These are phyloP conservation scores for Drosophila mimetica DNA, from an alignment of 2,888 invertebrate genomes.

Conservation along the genomic window DNA sequence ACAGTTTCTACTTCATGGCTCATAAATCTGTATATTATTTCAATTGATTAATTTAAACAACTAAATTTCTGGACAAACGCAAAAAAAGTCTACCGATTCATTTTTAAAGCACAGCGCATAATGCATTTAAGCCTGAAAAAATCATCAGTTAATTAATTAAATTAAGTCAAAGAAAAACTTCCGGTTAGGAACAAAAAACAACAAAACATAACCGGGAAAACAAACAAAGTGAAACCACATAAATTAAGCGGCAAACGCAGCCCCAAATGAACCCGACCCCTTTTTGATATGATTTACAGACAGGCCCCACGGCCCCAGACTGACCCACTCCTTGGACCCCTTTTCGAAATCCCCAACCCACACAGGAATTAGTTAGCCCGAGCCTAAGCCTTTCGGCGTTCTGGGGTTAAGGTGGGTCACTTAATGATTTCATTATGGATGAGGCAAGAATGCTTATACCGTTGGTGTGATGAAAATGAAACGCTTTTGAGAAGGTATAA, in stretches of 20 bases:
- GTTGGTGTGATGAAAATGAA: slow-evolving; percentile 9
- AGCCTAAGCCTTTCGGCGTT: slow-evolving; percentile 25
- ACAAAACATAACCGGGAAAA: slow-evolving; percentile 54
- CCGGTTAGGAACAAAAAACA: slow-evolving; percentile 36
- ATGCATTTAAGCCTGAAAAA: slow-evolving; percentile 15
- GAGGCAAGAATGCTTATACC: background rate
- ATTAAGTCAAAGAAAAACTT: slow-evolving; percentile 57
- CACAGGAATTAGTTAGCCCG: slow-evolving; percentile 29
- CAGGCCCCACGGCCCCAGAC: slow-evolving; percentile 43
- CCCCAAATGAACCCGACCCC: slow-evolving; percentile 49
- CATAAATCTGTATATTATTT: slow-evolving; percentile 45
- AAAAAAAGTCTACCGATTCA: slow-evolving; percentile 4
- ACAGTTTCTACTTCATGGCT: slow-evolving; percentile 3
- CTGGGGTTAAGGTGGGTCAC: slow-evolving; percentile 29
- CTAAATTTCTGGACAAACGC: slow-evolving; percentile 6
- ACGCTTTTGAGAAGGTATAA: background rate
- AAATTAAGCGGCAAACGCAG: slow-evolving; percentile 64
- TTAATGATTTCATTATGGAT: slow-evolving; percentile 38
- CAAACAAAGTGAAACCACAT: slow-evolving; percentile 66
- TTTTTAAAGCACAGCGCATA: slow-evolving; percentile 10
- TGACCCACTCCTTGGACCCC: slow-evolving; percentile 29
- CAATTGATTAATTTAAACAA: slow-evolving; percentile 51
- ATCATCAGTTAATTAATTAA: slow-evolving; percentile 69
- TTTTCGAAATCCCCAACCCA: slow-evolving; percentile 8
- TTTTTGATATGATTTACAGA: slow-evolving; percentile 61